Base-by-base conservation (phyloP, 2,113 vertebrate species). In the Tetrax tetrax region DNA sequence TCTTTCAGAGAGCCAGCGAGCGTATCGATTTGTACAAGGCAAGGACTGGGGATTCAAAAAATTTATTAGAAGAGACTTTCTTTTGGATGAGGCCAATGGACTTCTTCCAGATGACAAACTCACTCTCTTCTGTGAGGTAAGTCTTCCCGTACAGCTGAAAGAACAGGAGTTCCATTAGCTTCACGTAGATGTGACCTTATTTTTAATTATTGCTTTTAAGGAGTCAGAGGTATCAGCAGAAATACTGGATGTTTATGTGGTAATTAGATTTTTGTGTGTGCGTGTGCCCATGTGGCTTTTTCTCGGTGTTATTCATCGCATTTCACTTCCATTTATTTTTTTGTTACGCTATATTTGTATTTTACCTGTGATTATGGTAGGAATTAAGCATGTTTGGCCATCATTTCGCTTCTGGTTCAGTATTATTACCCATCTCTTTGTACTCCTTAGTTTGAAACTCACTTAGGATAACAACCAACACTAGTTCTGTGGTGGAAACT, bases 41-140 rank as follows among this genome's bases (percentile, higher is more conserved):
- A 99, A 99, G 97, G 99, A 99, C 97, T 99, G 99, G 98, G 99
- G 99, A 76, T 99, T 99, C 98, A 99, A 99, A 97, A 99, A 99
- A 95, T 99, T 99, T 90, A 99, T 99, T 92, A 98, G 99, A 92
- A 98, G 98, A 95, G 98, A 99, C 97, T 99, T 99, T 95, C 98
- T 99, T 64, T 96, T 99, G 84, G 99, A 99, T 29, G 98, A 99
- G 90, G 98, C 99, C 97, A 99, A 99, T 53, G 98, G 98, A 83
- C 98, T 99, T 83, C 98, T 99, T 89, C 99, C 99, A 16, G 99
- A 99, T 74, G 99, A 99, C 98, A 99, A 99, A 71, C 98, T 99
- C 90, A 99, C 98, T 17, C 98, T 99, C 50, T 99, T 99, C 98
- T 99, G 99, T 64, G 99, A 99, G 98, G 98, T 99, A 98, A 98